Conservation (phyloP, 2,888 invertebrate species). For the Nezara viridula region DNA sequence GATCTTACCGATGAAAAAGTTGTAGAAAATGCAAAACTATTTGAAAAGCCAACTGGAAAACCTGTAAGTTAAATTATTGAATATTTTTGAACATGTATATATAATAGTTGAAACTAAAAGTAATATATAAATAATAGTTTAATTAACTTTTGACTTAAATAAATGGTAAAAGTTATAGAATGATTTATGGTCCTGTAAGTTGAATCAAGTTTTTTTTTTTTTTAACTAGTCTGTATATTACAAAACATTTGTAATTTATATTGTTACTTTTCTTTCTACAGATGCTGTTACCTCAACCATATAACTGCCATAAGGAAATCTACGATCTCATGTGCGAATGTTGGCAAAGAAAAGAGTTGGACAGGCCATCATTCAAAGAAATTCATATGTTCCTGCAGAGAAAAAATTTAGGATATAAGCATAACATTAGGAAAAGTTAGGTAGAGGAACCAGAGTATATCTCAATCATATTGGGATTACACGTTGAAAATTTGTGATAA, state of each 20-base stretch:
- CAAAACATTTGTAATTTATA: no score
- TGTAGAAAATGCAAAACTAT: conserved; percentile 85
- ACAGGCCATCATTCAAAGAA: conserved; percentile 85
- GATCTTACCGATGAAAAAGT: conserved; percentile 84
- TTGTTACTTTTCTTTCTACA: conserved; percentile 62
- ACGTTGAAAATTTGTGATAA: conserved; percentile 49
- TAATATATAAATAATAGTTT: no score
- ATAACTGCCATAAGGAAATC: conserved; percentile 83
- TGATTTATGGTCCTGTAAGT: no score
- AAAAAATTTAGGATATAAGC: conserved; percentile 78
- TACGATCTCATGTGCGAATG: conserved; percentile 89
- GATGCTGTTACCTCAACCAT: conserved; percentile 75
- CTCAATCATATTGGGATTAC: conserved; percentile 18
- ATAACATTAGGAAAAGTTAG: conserved; percentile 58
- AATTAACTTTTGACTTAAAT: no score
- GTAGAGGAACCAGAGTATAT: background rate
- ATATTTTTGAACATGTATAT: background rate
- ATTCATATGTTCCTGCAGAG: conserved; percentile 86
- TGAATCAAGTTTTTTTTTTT: no score
- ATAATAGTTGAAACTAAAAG: background rate
- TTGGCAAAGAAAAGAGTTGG: conserved; percentile 83
- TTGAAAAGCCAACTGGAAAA: conserved; percentile 81
- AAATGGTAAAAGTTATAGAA: no score
- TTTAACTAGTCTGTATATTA: no score
- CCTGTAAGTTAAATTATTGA: conserved; percentile 72